Evolutionary conservation across 1,140 invertebrate genomes (phyloP), one percentile per base, ranked within the genome.

Genomic region (Magallana angulata): DNA sequence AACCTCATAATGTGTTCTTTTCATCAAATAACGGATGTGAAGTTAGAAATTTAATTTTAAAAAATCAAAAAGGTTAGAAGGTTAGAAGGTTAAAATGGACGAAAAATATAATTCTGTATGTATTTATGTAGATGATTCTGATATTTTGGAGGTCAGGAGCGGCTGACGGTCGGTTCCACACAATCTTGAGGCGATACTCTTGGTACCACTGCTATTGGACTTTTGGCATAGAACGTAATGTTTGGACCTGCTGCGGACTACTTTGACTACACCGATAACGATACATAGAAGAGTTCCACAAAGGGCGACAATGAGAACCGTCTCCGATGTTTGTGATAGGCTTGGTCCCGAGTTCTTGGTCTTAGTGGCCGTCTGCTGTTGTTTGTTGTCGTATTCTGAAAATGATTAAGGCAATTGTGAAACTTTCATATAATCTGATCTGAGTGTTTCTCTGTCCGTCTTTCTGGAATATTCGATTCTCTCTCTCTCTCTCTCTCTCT

Each of bases 331-430:
- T 30, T 76, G 68, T 76, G 68, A 76, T 30, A 30, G 12, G 24
- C 24, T 30, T 76, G 68, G 6, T 12, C 18, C 8, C 36, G 24
- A 12, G 68, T 30, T 5, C 36, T 48, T 48, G 36, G 2, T 48
- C 36, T 48, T 5, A 48, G 36, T 48, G 36, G 3, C 36, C 24
- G 68, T 4, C 24, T 36, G 68, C 11, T 30, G 8, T 3, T 24
- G 36, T 76, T 76, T 30, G 24, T 76, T 76, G 18, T 18, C 5
- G 68, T 76, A 76, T 76, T 76, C 68, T 76, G 68, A 76, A 76
- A 76, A 76, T 3, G 12, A 30, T 2, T 4, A 12, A 30, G 24
- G 3, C 36, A 48, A 48, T 48, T 48, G 36, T 48, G 36, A 5
- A 48, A 48, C 36, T 48, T 5, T 48, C 5, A 36, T 3, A 36